phyloP scores from a whole-genome alignment of 1,140 invertebrate species.

The Penaeus chinensis region DNA sequence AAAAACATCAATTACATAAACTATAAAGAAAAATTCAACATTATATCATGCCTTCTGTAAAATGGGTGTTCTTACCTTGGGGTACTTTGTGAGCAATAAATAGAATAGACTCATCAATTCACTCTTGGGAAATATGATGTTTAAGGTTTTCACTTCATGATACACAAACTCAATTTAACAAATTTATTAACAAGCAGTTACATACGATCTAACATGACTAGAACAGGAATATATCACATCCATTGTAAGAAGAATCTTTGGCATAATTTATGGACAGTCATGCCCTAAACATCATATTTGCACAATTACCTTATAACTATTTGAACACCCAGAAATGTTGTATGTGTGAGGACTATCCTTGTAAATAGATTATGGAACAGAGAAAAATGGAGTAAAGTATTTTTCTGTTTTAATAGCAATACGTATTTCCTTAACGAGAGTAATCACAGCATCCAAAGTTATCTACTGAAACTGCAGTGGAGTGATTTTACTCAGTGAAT shows the following conservation, averaged over 20 bases:
- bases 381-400: no score
- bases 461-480: no score
- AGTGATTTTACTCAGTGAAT: no score
- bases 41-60: no score
- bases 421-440: no score
- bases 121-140: constrained; percentile 53
- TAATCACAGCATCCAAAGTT: no score
- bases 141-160: constrained; percentile 39
- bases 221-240: constrained; percentile 44
- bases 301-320: constrained; percentile 40
- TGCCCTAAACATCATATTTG: constrained; percentile 53
- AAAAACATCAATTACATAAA: no score
- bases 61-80: constrained; percentile 30
- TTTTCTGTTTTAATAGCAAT: no score
- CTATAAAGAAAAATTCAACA: no score
- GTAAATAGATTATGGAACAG: not conserved
- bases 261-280: constrained; percentile 24
- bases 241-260: constrained; percentile 19
- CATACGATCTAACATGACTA: constrained; percentile 45
- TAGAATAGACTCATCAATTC: constrained; percentile 53
- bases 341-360: constrained; percentile 25
- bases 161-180: constrained; percentile 49
- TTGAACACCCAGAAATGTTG: constrained; percentile 42
- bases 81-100: constrained; percentile 52
- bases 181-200: constrained; percentile 54